Base-by-base conservation (phyloP, 1,140 invertebrate genomes). In the Aphidius ervi region DNA sequence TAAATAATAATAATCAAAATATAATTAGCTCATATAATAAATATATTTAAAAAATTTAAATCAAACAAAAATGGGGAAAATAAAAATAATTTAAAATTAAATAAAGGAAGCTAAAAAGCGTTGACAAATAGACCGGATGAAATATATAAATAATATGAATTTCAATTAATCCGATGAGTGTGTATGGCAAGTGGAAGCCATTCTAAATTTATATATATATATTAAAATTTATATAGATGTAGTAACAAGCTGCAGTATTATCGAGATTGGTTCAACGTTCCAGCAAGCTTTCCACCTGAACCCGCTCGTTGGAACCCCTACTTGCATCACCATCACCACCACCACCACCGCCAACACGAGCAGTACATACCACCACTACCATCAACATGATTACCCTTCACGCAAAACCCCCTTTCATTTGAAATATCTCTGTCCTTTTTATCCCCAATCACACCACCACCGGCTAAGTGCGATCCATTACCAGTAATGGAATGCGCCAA, bases 401-500 rank as follows among this genome's bases (percentile, higher is more conserved):
- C 5, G 40, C 53, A 40, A 58, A 46, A 52, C 39, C 46, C 39
- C 39, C 31, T 48, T n/a, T 16, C 16, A 16, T 16, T 16, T 16
- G 16, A 16, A 16, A 20, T n/a, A 20, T 40, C 6, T 20, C 37
- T 7, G 49, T 46, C 46, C 9, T n/a, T 40, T 10, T 10, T 53
- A n/a, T 65, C 59, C 68, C 71, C 71, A 73, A 72, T 72, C 72
- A 73, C 70, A 72, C 69, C 70, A 63, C 57, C 61, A 67, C 67
- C 73, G 67, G 70, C 72, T 74, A 73, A 74, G 76, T 76, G 76
- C 75, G 75, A 76, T 77, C 76, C 74, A 78, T 78, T 77, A 77
- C 72, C 70, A 70, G 72, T 78, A 78, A 77, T 77, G 76, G 76
- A 78, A 76, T 77, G 76, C 75, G 71, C 74, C 74, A 76, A 77